A percentile compares a stretch with the other conserved stretches of the same genome.
Conservation (phyloP, 2,797 vertebrate species). For the Serranus cabrilla region DNA sequence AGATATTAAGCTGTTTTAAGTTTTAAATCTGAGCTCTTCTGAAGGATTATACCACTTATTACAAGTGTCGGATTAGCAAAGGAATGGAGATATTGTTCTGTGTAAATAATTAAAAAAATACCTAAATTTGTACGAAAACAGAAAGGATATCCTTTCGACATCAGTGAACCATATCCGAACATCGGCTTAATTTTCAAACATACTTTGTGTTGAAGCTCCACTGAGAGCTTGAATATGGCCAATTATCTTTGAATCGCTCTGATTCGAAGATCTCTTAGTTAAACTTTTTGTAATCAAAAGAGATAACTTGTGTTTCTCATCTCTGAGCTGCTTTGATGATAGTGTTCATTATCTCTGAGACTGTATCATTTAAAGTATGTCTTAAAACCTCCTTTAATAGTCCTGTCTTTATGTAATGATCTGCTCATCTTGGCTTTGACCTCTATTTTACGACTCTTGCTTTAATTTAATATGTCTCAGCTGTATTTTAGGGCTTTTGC, state of each 20-base stretch:
- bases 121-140: background rate
- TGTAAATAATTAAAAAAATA: background rate
- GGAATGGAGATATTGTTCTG: background rate
- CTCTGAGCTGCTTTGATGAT: constrained; percentile 57
- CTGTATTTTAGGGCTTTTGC: constrained; percentile 28
- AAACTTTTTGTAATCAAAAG: constrained; percentile 40
- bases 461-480: constrained; percentile 31
- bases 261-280: constrained; percentile 6
- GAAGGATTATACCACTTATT: background rate
- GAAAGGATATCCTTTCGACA: background rate
- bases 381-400: constrained; percentile 58
- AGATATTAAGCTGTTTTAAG: background rate
- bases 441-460: constrained; percentile 42
- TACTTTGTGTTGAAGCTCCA: background rate
- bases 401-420: constrained; percentile 42
- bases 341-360: constrained; percentile 49
- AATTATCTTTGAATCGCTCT: constrained; percentile 27
- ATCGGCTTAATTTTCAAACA: background rate
- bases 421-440: constrained; percentile 52
- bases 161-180: background rate
- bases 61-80: background rate
- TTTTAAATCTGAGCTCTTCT: background rate
- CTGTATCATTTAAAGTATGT: constrained; percentile 38
- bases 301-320: constrained; percentile 38
- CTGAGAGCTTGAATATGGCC: constrained; percentile 7